Evolutionary conservation across 2,888 invertebrate genomes (phyloP).

Genomic region (Amaurobius ferox): DNA sequence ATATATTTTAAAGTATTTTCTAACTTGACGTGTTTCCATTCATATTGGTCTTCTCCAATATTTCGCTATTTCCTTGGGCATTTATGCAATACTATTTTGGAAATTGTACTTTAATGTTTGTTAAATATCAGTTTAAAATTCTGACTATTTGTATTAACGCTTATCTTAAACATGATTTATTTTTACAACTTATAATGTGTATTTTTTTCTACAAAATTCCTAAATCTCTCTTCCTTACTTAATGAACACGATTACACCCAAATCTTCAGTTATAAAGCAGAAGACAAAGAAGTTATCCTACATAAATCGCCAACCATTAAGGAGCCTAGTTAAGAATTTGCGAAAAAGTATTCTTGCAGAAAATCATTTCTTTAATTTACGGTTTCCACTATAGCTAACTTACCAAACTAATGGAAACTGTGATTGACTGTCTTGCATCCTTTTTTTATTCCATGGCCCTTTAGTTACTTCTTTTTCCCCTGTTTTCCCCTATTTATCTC

Average conservation of each 20-base stretch:
- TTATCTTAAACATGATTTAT: too few species aligned
- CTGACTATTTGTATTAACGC: too few species aligned
- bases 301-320: neutral
- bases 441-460: slow-evolving; percentile 24
- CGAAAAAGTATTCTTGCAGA: neutral
- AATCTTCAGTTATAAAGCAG: neutral
- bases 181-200: too few species aligned
- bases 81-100: too few species aligned
- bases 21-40: too few species aligned
- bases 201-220: too few species aligned
- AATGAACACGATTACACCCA: neutral
- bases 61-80: too few species aligned
- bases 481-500: slow-evolving; percentile 15
- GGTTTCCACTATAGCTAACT: slow-evolving; percentile 27
- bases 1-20: too few species aligned
- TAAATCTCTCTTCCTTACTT: too few species aligned
- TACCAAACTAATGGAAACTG: slow-evolving; percentile 65
- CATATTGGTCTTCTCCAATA: too few species aligned
- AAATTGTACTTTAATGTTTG: too few species aligned
- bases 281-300: neutral
- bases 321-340: neutral
- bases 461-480: slow-evolving; percentile 1
- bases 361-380: slow-evolving; percentile 55
- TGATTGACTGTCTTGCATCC: slow-evolving; percentile 63
- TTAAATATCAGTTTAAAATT: too few species aligned